These are phyloP conservation scores for Halichondria panicea DNA, from an alignment of 37 sponge, comb jelly and placozoan species.

Conservation along the genomic window DNA sequence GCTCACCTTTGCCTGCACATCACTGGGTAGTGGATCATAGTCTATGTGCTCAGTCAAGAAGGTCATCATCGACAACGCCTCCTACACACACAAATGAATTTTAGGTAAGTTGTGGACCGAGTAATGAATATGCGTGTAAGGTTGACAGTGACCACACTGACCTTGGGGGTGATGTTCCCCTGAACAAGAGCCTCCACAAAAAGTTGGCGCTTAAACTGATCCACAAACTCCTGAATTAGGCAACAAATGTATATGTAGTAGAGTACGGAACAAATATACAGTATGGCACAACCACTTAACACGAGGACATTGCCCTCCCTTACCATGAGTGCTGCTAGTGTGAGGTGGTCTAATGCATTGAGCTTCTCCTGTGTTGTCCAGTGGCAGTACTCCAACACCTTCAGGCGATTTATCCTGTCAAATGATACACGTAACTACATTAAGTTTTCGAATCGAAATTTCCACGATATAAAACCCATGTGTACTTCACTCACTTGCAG, in stretches of 20 bases:
- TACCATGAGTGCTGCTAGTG: constrained; percentile 7
- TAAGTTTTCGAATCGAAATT: neutral
- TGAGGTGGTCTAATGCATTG: constrained; percentile 1
- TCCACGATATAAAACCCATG: neutral
- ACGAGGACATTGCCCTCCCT: neutral
- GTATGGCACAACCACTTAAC: too few species aligned
- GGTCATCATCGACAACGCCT: constrained; percentile 29
- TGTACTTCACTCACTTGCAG: constrained; percentile 13
- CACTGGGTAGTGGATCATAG: neutral
- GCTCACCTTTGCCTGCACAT: neutral
- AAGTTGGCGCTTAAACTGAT: neutral
- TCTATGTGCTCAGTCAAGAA: constrained; percentile 1
- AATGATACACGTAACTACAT: neutral
- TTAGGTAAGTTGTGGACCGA: neutral
- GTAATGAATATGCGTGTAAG: neutral
- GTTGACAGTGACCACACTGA: neutral
- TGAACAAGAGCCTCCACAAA: constrained; percentile 66
- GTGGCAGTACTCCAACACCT: constrained; percentile 19
- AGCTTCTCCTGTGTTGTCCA: constrained; percentile 17
- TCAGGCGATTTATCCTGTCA: constrained; percentile 19
- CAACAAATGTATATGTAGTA: too few species aligned
- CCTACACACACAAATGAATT: neutral
- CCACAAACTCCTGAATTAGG: constrained; percentile 28
- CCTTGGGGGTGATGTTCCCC: constrained; percentile 57
- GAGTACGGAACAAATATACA: too few species aligned